Evolutionary conservation across 1,140 invertebrate species (phyloP), one percentile per base, ranked within the genome.

Genomic region (Pseudobourletiella spinata): DNA sequence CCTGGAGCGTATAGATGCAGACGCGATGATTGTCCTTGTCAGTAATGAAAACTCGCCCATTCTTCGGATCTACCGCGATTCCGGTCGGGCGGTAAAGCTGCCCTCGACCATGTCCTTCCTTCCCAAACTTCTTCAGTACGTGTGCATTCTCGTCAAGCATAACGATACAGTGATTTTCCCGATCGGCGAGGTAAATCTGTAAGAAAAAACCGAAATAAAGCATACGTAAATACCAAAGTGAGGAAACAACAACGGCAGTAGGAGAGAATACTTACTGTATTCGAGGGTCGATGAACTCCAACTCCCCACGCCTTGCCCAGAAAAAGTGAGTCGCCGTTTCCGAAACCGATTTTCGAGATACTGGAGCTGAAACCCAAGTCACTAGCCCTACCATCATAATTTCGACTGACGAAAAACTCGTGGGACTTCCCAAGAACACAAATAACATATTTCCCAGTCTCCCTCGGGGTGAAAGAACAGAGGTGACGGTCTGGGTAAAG

Each of bases 11-110:
- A 66, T 95, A 88, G 39, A 94, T 81, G 73, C 94, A 90, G 54
- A 98, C 84, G 51, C 94, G 82, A 74, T 96, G 93, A 76, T 97
- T 97, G 72, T 95, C 94, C 74, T 96, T 96, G 72, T 97, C 95
- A 16, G 91, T 88, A 11, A 97, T 89, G 65, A 95, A 82, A 48
- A 97, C 88, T 29, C 88, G 82, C 52, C 85, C 83, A 56, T 84
- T 80, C 11, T 11, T 15, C 8, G 11, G 22, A 57, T 66, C 65
- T 24, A 84, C 72, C 65, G 81, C 82, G 35, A 85, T 72, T 46
- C 83, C 83, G 64, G 80, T 80, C 3, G 83, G 83, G 18, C 81
- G 74, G 71, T 84, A 82, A 59, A 85, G 71, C 68, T 81, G 76
- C 11, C 79, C 80, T 30, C 75, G 73, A 8, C 74, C 76, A 24